Conservation (phyloP, 2,888 invertebrate species). For the Drosophila anceps region DNA sequence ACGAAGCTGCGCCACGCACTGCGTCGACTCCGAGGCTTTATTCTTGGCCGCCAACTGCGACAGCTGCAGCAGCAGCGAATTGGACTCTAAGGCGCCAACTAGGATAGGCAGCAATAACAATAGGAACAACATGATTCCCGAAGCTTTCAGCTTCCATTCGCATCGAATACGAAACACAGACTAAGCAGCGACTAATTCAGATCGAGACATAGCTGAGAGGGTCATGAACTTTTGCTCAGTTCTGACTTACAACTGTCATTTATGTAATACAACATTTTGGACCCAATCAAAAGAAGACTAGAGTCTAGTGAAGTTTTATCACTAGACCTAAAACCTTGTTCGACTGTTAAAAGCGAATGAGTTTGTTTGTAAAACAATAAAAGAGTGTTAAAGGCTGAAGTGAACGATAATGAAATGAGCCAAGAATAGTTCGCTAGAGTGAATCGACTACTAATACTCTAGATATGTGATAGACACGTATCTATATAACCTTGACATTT, state of each 20-base stretch:
- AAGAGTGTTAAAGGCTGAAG: background rate
- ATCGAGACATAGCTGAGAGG: background rate
- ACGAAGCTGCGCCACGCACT: slow-evolving; percentile 39
- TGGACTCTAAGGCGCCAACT: slow-evolving; percentile 1
- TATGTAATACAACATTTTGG: background rate
- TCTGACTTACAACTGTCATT: background rate
- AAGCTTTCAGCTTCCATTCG: background rate
- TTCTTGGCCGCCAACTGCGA: background rate
- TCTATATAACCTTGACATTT: too few species aligned
- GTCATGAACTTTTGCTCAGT: background rate
- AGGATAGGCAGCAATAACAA: slow-evolving; percentile 10
- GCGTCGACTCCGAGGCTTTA: slow-evolving; percentile 1
- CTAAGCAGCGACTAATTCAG: background rate
- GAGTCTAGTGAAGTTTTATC: background rate
- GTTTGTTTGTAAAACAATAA: background rate
- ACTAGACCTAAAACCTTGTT: background rate
- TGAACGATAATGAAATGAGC: background rate
- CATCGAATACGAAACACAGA: background rate
- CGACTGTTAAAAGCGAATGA: background rate
- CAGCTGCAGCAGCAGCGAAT: slow-evolving; percentile 40
- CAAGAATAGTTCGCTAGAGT: background rate
- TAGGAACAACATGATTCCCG: background rate
- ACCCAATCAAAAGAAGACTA: background rate
- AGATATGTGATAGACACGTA: too few species aligned
- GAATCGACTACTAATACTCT: background rate